Base-by-base conservation (phyloP, 92 coral and sea anemone species). In the Palythoa caribaeorum region DNA sequence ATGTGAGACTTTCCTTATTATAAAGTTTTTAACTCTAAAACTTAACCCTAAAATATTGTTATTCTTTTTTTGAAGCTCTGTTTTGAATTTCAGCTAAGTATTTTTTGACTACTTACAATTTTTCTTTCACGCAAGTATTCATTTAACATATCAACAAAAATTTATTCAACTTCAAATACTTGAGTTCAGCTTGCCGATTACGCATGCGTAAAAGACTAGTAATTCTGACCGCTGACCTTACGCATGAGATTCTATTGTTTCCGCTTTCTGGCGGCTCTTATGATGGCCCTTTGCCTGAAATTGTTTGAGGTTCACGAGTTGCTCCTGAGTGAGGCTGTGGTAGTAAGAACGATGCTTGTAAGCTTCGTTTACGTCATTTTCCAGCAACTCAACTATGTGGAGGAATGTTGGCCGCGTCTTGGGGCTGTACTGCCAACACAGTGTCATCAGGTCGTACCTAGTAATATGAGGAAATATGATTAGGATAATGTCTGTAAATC, bases 391-490 rank as follows among this genome's bases (percentile, higher is more conserved):
- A 11, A 96, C 94, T 7, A 96, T 86, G 63, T 92, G 93, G 28
- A 95, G 89, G 85, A 96, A 96, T 6, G 99, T 90, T 71, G 97
- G 99, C 15, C 99, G 92, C 51, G 92, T 84, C 92, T 91, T 96
- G 66, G 98, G 85, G 35, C 88, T 93, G 88, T 86, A 90, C 59
- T 96, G 96, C 98, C 98, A 96, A 77, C 98, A 96, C 70, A 95
- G 86, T 3, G 93, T 66, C 98, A 96, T 96, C 86, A 96, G 78
- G 38, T 94, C 94, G 37, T 77, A 92, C 38, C 99, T 96, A 55
- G 6, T 40, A 40, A 40, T 40, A 40, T 2, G 47, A 40, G 6
- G 6, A 40, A 2, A 5, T 1, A 40, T 40, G 6, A 40, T 2
- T 40, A 40, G 6, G 47, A 0, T 40, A 5, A 40, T 40, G 47